These are phyloP conservation scores for Archips crataeganus DNA, from an alignment of 2,888 invertebrate genomes.

Conservation along the genomic window DNA sequence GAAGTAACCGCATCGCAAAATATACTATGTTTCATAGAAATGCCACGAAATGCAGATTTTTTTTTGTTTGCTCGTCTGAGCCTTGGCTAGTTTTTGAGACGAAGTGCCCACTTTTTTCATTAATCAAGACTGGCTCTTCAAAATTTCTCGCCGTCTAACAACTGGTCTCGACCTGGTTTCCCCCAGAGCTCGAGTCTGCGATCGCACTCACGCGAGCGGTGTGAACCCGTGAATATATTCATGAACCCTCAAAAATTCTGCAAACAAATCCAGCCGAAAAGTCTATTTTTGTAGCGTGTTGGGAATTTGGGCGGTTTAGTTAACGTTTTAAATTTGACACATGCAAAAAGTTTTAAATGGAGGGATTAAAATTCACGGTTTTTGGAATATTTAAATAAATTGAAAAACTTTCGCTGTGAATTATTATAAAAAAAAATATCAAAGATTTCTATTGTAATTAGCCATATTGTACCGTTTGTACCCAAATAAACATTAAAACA, in stretches of 20 bases:
- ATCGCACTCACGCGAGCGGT: constrained; percentile 12
- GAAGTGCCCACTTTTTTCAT: background rate
- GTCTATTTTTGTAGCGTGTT: background rate
- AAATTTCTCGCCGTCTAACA: background rate
- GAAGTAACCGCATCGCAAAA: too few species aligned
- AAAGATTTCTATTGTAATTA: too few species aligned
- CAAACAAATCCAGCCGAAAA: constrained; percentile 18
- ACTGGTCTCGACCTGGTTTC: constrained; percentile 6
- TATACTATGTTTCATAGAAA: too few species aligned
- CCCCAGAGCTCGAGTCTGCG: background rate
- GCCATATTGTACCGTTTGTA: too few species aligned
- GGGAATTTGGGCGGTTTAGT: background rate
- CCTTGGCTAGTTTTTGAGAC: too few species aligned
- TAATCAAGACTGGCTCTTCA: background rate
- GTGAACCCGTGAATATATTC: constrained; percentile 36
- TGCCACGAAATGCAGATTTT: too few species aligned
- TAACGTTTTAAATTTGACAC: background rate
- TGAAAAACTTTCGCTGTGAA: too few species aligned
- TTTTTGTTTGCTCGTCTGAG: too few species aligned
- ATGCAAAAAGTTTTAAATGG: background rate
- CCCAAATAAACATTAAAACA: too few species aligned
- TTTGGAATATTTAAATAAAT: too few species aligned
- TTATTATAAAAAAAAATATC: too few species aligned
- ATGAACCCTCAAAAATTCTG: constrained; percentile 30
- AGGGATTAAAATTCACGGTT: background rate